Percentiles rank a stretch among this genome's conserved stretches.
Conservation (phyloP, 2,113 vertebrate genomes). For the Castor canadensis region DNA sequence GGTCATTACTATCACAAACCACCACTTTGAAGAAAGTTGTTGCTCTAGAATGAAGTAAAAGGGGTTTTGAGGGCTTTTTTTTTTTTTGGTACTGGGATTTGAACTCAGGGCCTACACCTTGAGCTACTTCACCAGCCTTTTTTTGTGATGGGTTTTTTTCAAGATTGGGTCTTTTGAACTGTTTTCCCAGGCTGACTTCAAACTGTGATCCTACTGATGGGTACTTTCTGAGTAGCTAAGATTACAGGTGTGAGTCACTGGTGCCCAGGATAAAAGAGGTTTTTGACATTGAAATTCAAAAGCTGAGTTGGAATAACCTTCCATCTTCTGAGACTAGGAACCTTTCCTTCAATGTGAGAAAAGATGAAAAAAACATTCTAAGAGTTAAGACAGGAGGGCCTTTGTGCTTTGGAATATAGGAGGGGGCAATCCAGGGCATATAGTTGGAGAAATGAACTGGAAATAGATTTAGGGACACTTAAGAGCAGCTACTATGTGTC, state of each 20-base stretch:
- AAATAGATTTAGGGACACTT: not conserved
- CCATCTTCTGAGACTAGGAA: not conserved
- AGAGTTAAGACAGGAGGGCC: not conserved
- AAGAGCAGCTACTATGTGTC: not conserved
- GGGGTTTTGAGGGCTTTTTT: not conserved
- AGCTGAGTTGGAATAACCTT: not conserved
- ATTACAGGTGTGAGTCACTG: too few species aligned
- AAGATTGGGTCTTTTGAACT: too few species aligned
- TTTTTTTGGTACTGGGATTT: too few species aligned
- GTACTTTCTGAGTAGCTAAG: too few species aligned
- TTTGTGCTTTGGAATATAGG: not conserved
- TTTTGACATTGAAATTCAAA: not conserved
- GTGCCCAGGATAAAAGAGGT: not conserved
- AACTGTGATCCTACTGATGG: too few species aligned
- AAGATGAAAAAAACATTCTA: not conserved
- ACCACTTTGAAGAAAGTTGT: not conserved
- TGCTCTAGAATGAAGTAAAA: not conserved
- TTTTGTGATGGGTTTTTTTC: too few species aligned
- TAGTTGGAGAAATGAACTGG: fast-evolving
- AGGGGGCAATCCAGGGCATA: not conserved
- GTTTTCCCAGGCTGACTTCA: too few species aligned
- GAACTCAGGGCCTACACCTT: too few species aligned
- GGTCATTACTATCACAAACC: not conserved
- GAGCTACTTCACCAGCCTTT: too few species aligned
- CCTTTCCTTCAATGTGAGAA: not conserved